phyloP scores from a whole-genome alignment of 2,113 vertebrate species.

The Sminthopsis crassicaudata region DNA sequence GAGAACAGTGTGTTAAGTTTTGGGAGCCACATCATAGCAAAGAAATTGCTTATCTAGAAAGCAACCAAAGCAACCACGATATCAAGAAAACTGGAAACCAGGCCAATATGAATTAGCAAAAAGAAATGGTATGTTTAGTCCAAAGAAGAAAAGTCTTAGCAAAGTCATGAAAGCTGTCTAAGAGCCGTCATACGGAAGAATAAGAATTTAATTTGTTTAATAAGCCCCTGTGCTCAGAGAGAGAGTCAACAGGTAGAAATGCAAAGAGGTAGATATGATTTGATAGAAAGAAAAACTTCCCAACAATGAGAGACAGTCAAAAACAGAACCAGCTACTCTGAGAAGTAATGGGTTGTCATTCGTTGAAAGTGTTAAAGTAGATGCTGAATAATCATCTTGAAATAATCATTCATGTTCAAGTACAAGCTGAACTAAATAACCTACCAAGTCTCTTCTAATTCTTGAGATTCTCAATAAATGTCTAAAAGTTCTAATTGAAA shows the following conservation, averaged over 20 bases:
- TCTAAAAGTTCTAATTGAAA: neutral
- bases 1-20: neutral
- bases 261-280: neutral
- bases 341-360: neutral
- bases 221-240: neutral
- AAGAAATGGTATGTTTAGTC: neutral
- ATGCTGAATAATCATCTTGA: neutral
- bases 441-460: neutral
- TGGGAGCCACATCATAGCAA: neutral
- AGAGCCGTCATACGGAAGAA: neutral
- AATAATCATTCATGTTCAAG: neutral
- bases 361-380: neutral
- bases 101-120: neutral
- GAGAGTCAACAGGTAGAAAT: neutral
- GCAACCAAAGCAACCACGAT: neutral
- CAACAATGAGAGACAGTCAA: neutral
- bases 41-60: neutral
- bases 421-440: neutral
- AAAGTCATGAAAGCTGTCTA: neutral
- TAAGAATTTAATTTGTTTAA: neutral
- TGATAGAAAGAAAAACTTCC: neutral
- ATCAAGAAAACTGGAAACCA: neutral
- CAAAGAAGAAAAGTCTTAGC: neutral
- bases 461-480: neutral
- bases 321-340: neutral